Evolutionary conservation across 2,113 vertebrate genomes (phyloP).

Genomic region (Tyrannus savana): DNA sequence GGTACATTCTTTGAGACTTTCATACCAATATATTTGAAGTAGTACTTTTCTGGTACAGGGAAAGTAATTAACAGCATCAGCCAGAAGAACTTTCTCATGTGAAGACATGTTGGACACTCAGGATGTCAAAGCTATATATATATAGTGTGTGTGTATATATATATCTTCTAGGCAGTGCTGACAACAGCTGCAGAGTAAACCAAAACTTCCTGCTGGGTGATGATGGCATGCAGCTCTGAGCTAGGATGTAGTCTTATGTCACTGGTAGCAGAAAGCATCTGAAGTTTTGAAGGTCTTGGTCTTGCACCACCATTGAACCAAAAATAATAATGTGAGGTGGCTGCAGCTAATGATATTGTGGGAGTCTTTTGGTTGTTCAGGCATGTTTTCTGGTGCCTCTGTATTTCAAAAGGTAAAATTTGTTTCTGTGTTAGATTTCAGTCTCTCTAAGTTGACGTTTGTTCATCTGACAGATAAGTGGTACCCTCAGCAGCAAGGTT

Average conservation of each 20-base stretch:
- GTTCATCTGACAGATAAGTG: neutral
- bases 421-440: neutral
- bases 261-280: neutral
- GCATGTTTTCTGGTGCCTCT: neutral
- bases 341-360: neutral
- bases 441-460: neutral
- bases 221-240: neutral
- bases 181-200: neutral
- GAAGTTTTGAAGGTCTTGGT: neutral
- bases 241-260: neutral
- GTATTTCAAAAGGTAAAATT: neutral
- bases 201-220: neutral
- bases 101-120: neutral
- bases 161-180: neutral
- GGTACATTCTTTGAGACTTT: neutral
- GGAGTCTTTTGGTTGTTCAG: neutral
- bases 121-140: neutral
- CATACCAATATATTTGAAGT: neutral
- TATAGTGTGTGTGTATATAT: fast-evolving
- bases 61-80: neutral
- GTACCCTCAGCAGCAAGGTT: neutral
- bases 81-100: neutral
- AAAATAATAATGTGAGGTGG: neutral
- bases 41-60: neutral
- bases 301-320: neutral